Base-by-base conservation (phyloP, 2,797 vertebrate species). In the Chiroxiphia lanceolata region DNA sequence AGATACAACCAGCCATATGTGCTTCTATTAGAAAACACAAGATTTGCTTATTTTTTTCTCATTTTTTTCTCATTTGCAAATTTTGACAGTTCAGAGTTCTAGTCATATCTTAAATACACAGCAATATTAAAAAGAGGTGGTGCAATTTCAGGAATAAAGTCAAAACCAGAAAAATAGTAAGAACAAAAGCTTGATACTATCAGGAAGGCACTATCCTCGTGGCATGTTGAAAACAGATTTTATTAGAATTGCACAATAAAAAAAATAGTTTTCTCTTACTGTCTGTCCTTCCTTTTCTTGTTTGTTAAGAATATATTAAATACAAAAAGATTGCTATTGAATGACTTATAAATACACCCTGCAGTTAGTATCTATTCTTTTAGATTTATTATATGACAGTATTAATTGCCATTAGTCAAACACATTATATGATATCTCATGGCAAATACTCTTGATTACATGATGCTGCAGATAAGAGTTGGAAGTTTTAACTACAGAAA, bases 121-220 rank as follows among this genome's bases (percentile, higher is more conserved):
- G 21, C n/a, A 94, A 70, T 25, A 90, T 42, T 82, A 78, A 72
- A 88, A 86, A 95, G 3, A 91, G 65, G 19, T 77, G 31, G 74
- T 29, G n/a, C 34, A 83, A 94, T 87, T 91, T 81, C 36, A 94
- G 51, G 15, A 89, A 77, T 33, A 94, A 95, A 72, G 59, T 60
- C 5, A 68, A 83, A 90, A 94, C 4, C 23, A 42, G 8, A 44
- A 82, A 88, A 75, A 47, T 3, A 56, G 6, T 11, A 69, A 67
- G 47, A 90, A 84, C 40, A 92, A 87, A 74, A 87, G n/a, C 0
- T 0, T 38, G 33, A 90, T 45, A 31, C 3, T 51, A 38, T 60
- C 65, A 81, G 65, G 38, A 83, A 68, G 36, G 10, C 42, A 75
- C 15, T 48, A 17, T 19, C 10, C 21, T 68, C 65, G 36, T 5